Evolutionary conservation across 2,888 invertebrate genomes (phyloP), one percentile per base, ranked within the genome.

Genomic region (Axea sp.): DNA sequence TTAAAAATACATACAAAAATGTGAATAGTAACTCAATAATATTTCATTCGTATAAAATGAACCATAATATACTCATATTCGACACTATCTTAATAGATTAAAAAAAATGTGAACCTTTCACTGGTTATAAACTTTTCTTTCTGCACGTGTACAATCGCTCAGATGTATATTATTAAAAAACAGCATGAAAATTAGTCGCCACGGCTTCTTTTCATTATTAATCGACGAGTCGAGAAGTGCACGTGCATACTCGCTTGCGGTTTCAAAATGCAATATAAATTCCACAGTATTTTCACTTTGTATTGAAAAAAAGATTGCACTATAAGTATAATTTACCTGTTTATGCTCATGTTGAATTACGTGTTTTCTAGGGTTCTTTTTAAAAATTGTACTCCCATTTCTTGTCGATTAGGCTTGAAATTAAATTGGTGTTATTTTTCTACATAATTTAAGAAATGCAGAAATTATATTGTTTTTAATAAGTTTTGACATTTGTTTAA

Each of bases 31-130:
- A n/a, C n/a, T n/a, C n/a, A n/a, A n/a, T n/a, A n/a, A n/a, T n/a
- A n/a, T n/a, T n/a, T n/a, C n/a, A n/a, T n/a, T n/a, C n/a, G n/a
- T n/a, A n/a, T n/a, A n/a, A n/a, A n/a, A n/a, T n/a, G n/a, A n/a
- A n/a, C n/a, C n/a, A n/a, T n/a, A n/a, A n/a, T n/a, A n/a, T n/a
- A n/a, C n/a, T n/a, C n/a, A n/a, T n/a, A n/a, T n/a, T n/a, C n/a
- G n/a, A n/a, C n/a, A n/a, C n/a, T 75, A 81, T 83, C 81, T 81
- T 83, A 83, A 84, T 86, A 83, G 85, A 85, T 85, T 85, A 85
- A 84, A 84, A 84, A 83, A 80, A 82, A 83, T 75, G 67, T 47
- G 45, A 76, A 59, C 11, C 53, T 73, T 71, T 47, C 60, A 9
- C 45, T 17, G 28, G 51, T 60, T 43, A 59, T 49, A 68, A 68